Evolutionary conservation across 2,113 vertebrate genomes (phyloP), one percentile per base, ranked within the genome.

Genomic region (Elephantulus edwardii): DNA sequence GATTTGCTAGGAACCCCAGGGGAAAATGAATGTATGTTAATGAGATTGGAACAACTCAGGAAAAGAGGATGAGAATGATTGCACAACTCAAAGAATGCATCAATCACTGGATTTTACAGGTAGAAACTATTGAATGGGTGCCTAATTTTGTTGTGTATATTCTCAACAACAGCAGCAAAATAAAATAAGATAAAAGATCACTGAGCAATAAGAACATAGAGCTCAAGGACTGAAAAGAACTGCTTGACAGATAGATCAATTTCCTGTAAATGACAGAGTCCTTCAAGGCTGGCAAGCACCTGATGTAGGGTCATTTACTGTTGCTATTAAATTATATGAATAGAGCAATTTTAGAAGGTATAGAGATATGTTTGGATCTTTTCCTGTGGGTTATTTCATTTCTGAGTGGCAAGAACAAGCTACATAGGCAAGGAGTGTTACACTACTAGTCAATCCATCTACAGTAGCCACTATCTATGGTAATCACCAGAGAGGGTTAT

Each of bases 221-320:
- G 68, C 44, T 46, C 42, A 58, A 71, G 24, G 38, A 30, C 58
- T 5, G 22, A 40, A 50, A 48, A 83, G 66, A 88, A 42, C 56
- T 19, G 12, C 30, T 50, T 83, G 46, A 86, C 35, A 30, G 62
- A 14, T 44, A 78, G 46, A 56, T 70, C 38, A 87, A 81, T 77
- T 85, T 28, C 52, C 60, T 83, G 44, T 56, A 50, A 80, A 88
- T 16, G 42, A 35, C 66, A 44, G 40, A 64, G 13, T 56, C 30
- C n/a, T 87, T 86, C 38, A 77, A 93, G 48, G 38, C 54, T 66
- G 72, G 71, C 42, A 60, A 88, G 68, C 22, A n/a, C 38, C 60
- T 86, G 58, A 86, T 76, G 38, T 28, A 42, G n/a, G 33, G 38
- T 60, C 40, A 30, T 82, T 88, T 80, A 76, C 38, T 6, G 1